These are phyloP conservation scores for Myathropa florea DNA, from an alignment of 2,888 invertebrate genomes.

Conservation along the genomic window DNA sequence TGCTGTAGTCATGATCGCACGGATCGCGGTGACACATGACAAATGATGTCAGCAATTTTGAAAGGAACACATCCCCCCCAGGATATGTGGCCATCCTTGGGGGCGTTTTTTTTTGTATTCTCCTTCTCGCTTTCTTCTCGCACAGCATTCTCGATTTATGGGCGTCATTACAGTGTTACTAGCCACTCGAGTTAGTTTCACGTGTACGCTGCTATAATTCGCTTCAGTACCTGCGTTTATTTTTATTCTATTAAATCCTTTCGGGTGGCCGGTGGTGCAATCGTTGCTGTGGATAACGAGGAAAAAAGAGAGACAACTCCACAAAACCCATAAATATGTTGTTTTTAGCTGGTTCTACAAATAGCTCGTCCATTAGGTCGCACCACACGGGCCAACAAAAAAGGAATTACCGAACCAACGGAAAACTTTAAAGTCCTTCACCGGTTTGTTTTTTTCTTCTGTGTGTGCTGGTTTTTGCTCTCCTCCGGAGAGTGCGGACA, in stretches of 20 bases:
- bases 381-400: slow-evolving; percentile 15
- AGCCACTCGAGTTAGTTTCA: slow-evolving; percentile 39
- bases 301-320: slow-evolving; percentile 2
- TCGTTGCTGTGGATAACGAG: too few relatives aligned
- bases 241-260: slow-evolving; percentile 49
- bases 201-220: slow-evolving; percentile 18
- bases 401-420: slow-evolving; percentile 2
- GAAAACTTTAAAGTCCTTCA: slow-evolving; percentile 45
- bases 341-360: slow-evolving; percentile 60
- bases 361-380: slow-evolving; percentile 74
- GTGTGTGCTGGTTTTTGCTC: too few relatives aligned
- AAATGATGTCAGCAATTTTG: slow-evolving; percentile 59
- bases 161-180: slow-evolving; percentile 55
- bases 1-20: slow-evolving; percentile 23
- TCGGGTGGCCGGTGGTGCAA: slow-evolving; percentile 18
- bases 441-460: not conserved
- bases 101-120: not conserved
- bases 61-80: not conserved
- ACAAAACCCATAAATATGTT: slow-evolving; percentile 61
- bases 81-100: slow-evolving; percentile 7
- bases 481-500: not conserved
- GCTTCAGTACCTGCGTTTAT: slow-evolving; percentile 13
- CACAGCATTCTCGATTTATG: slow-evolving; percentile 43
- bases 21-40: slow-evolving; percentile 52
- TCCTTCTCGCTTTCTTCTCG: not conserved